Evolutionary conservation across 2,797 vertebrate genomes (phyloP).

Genomic region (Pachyuromys duprasi): DNA sequence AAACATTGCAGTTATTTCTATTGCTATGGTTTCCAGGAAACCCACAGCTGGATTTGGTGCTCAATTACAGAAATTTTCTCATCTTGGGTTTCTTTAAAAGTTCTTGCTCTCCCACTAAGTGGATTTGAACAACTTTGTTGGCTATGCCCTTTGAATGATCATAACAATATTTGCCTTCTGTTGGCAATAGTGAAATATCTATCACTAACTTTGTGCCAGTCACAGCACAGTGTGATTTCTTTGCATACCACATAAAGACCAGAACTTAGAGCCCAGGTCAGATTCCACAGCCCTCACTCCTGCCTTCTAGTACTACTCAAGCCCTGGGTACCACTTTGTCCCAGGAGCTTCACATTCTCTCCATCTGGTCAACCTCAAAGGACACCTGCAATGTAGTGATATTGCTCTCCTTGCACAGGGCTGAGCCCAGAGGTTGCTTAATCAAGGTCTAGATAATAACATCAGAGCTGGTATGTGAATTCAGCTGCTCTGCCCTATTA

Average conservation of each 20-base stretch:
- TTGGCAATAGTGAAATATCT: not conserved
- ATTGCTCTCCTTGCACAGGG: not conserved
- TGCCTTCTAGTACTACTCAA: accelerated
- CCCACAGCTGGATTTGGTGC: constrained; percentile 25
- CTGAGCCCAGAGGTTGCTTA: not conserved
- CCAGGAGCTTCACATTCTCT: accelerated
- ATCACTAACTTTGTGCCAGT: not conserved
- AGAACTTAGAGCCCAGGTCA: not conserved
- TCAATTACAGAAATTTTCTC: constrained; percentile 34
- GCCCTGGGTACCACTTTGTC: accelerated
- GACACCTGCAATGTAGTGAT: not conserved
- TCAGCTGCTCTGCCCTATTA: not conserved
- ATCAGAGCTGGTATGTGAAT: not conserved
- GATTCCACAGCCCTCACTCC: not conserved
- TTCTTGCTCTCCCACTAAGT: not conserved
- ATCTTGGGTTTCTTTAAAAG: not conserved
- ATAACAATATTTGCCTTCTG: not conserved
- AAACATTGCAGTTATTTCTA: not conserved
- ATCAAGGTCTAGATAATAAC: not conserved
- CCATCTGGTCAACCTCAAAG: not conserved
- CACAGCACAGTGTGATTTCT: not conserved
- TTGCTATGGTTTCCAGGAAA: constrained; percentile 61
- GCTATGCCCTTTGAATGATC: not conserved
- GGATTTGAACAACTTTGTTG: not conserved
- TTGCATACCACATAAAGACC: not conserved